These are phyloP conservation scores for Lampropteryx suffumata DNA, from an alignment of 2,888 invertebrate genomes.

Conservation along the genomic window DNA sequence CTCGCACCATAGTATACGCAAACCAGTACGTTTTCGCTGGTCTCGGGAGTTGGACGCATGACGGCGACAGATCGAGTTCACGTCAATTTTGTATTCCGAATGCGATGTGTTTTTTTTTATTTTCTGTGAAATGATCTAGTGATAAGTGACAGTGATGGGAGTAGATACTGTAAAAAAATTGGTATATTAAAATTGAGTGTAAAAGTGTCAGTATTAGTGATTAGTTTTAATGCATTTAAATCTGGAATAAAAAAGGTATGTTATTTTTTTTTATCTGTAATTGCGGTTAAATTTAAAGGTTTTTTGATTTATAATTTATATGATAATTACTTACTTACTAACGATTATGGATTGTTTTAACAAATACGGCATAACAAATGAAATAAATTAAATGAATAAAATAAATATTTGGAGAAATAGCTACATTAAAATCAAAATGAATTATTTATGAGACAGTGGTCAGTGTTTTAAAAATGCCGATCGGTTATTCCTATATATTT, in stretches of 20 bases:
- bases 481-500: no score
- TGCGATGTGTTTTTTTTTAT: slow-evolving; percentile 30
- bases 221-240: slow-evolving; percentile 20
- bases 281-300: no score
- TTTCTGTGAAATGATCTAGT: slow-evolving; percentile 10
- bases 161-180: slow-evolving; percentile 9
- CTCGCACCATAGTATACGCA: slow-evolving; percentile 49
- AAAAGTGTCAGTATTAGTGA: slow-evolving; percentile 18
- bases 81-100: slow-evolving; percentile 34
- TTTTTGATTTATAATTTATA: no score
- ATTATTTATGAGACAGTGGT: no score
- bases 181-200: background rate
- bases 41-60: slow-evolving; percentile 22
- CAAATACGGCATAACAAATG: no score
- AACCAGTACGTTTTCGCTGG: slow-evolving; percentile 52
- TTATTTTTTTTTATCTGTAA: background rate
- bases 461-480: no score
- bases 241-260: slow-evolving; percentile 20
- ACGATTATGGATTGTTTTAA: no score
- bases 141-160: slow-evolving; percentile 18
- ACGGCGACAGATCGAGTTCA: slow-evolving; percentile 15
- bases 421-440: no score
- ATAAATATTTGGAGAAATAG: no score
- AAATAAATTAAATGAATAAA: no score
- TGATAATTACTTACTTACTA: no score